These are phyloP conservation scores for Takifugu rubripes DNA, from an alignment of 2,797 vertebrate genomes.

Conservation along the genomic window DNA sequence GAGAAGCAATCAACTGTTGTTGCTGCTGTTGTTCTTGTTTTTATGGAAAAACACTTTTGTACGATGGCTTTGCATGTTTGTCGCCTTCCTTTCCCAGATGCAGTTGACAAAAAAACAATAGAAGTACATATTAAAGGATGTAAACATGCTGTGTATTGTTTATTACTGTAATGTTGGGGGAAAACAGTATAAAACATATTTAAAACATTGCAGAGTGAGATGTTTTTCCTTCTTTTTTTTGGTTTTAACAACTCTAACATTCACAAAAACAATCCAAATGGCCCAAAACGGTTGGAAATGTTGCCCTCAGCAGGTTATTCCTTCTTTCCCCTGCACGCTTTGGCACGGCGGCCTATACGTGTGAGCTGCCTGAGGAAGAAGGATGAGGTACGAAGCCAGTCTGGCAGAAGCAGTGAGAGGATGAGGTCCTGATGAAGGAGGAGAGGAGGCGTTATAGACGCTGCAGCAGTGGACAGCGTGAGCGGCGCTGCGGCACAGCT, in stretches of 20 bases:
- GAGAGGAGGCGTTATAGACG: neutral
- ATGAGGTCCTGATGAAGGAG: constrained; percentile 49
- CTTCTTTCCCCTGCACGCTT: neutral
- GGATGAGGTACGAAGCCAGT: constrained; percentile 68
- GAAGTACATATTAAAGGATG: constrained; percentile 9
- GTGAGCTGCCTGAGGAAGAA: constrained; percentile 44
- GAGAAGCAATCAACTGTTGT: constrained; percentile 4
- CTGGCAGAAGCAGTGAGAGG: constrained; percentile 61
- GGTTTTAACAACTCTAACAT: neutral
- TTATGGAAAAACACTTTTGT: constrained; percentile 7
- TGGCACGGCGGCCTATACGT: neutral
- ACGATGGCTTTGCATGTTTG: neutral
- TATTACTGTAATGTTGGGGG: constrained; percentile 11
- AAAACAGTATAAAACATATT: constrained; percentile 9
- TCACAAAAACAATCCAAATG: neutral
- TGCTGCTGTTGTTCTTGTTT: constrained; percentile 6
- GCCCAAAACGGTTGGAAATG: too few species aligned
- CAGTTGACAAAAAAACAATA: neutral
- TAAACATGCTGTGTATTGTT: constrained; percentile 11
- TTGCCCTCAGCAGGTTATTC: neutral
- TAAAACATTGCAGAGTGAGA: constrained; percentile 12
- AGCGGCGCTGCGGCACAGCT: neutral
- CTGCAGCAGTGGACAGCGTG: neutral
- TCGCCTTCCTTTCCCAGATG: neutral
- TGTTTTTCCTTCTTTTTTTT: too few species aligned